Evolutionary conservation across 2,888 invertebrate species (phyloP).

Genomic region (Yponomeuta evonymella): DNA sequence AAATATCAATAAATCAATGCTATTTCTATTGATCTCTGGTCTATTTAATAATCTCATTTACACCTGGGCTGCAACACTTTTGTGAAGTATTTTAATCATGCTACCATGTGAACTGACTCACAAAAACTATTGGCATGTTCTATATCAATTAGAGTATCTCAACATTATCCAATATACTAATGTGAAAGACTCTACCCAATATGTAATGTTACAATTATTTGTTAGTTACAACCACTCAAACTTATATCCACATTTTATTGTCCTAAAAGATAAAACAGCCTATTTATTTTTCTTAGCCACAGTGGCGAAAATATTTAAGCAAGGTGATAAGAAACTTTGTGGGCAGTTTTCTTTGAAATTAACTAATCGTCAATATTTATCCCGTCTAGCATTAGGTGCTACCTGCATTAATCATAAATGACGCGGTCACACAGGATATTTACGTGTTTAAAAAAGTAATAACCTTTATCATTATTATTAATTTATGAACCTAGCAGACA

Average conservation of each 20-base stretch:
- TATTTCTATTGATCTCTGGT: constrained; percentile 7
- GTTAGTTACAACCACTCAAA: constrained; percentile 4
- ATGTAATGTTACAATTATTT: background rate
- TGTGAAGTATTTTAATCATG: background rate
- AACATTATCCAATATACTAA: background rate
- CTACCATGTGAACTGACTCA: background rate
- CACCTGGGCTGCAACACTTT: background rate
- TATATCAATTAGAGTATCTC: background rate
- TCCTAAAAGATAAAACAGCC: background rate
- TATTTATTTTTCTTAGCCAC: background rate
- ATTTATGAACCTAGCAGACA: too few species aligned
- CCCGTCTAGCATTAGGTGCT: too few species aligned
- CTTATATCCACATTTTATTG: background rate
- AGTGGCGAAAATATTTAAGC: background rate
- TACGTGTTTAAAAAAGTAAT: too few species aligned
- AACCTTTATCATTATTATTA: too few species aligned
- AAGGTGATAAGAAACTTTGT: too few species aligned
- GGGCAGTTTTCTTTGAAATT: too few species aligned
- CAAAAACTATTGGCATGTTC: background rate
- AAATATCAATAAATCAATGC: constrained; percentile 7
- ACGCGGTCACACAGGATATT: too few species aligned
- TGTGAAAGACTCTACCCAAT: background rate
- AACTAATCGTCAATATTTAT: too few species aligned
- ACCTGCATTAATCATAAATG: too few species aligned
- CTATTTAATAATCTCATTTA: background rate